phyloP scores from a whole-genome alignment of 2,113 vertebrate species.

The Motacilla alba region DNA sequence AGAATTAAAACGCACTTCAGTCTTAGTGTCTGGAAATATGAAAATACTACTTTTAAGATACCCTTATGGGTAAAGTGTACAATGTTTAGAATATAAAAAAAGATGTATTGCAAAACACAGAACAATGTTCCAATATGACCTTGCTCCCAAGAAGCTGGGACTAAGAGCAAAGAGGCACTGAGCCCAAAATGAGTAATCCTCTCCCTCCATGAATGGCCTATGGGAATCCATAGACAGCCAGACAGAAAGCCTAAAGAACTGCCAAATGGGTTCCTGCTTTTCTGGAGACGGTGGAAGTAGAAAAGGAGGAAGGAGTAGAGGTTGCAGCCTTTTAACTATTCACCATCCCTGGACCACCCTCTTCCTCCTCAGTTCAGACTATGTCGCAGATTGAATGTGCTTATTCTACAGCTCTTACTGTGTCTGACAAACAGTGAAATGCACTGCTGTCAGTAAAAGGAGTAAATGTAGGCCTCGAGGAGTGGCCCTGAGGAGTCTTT shows the following conservation, averaged over 20 bases:
- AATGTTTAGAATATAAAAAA: background rate
- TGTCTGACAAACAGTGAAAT: background rate
- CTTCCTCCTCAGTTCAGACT: background rate
- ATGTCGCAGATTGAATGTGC: background rate
- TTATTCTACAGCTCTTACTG: background rate
- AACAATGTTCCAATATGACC: background rate
- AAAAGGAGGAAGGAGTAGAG: background rate
- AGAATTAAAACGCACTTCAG: background rate
- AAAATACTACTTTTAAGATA: background rate
- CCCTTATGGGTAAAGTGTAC: background rate
- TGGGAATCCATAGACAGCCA: background rate
- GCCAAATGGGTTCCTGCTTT: background rate
- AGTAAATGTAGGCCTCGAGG: background rate
- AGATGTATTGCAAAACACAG: background rate
- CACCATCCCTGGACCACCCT: too few species aligned
- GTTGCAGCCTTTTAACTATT: background rate
- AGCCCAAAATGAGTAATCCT: background rate
- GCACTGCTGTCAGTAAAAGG: background rate
- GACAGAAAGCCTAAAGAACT: background rate
- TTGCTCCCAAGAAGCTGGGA: background rate
- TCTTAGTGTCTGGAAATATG: background rate
- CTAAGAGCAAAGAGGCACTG: background rate
- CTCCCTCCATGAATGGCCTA: background rate
- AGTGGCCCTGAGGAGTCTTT: background rate
- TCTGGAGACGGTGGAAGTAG: background rate